Conservation (phyloP, 1,140 invertebrate species). For the Caligus rogercresseyi region DNA sequence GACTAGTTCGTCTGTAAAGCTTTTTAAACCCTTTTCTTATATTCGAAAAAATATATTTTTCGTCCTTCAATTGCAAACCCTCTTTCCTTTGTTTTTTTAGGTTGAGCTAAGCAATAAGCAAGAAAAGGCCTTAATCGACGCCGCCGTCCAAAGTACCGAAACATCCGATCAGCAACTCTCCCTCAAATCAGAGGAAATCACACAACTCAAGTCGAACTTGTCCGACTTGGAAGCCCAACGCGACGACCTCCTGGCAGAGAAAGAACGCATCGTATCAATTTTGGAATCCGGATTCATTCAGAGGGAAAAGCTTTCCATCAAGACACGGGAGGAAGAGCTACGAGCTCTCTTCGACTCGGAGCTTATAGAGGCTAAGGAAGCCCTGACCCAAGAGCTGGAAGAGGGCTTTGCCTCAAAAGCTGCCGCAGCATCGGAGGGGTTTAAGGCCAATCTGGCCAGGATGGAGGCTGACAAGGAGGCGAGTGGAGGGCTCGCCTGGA, state of each 20-base stretch:
- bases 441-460: neutral
- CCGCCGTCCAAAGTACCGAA: too few species aligned
- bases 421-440: neutral
- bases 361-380: neutral
- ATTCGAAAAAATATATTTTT: too few species aligned
- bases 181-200: too few species aligned
- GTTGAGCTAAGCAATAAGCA: too few species aligned
- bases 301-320: slow-evolving; percentile 4
- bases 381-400: neutral
- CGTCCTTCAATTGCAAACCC: too few species aligned
- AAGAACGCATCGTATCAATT: slow-evolving; percentile 16
- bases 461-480: slow-evolving; percentile 2
- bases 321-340: slow-evolving; percentile 4
- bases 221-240: neutral
- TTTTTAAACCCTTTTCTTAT: too few species aligned
- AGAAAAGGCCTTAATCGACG: too few species aligned
- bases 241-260: slow-evolving; percentile 15
- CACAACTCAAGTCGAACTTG: too few species aligned
- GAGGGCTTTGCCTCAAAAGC: neutral
- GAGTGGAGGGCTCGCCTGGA: neutral
- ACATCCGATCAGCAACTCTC: too few species aligned
- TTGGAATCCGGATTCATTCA: slow-evolving; percentile 17
- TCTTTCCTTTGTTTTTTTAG: too few species aligned
- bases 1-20: too few species aligned
- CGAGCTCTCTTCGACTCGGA: neutral